Evolutionary conservation across 1,140 invertebrate species (phyloP).

Genomic region (Drosophila melanica): DNA sequence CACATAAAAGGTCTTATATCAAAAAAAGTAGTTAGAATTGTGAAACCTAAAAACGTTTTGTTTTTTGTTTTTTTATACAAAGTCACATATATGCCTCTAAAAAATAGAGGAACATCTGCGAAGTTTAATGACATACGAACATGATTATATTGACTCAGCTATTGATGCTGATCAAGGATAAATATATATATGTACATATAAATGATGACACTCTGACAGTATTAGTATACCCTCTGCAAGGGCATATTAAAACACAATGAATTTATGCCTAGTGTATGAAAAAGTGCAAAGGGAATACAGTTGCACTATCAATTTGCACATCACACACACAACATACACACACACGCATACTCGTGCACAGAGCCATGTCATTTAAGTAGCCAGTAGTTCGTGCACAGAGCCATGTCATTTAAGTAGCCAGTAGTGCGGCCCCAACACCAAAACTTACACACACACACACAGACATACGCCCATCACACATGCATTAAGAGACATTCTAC

Average conservation of each 20-base stretch:
- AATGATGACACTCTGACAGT: no score
- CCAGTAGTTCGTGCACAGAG: conserved; percentile 16
- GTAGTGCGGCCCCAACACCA: conserved; percentile 28
- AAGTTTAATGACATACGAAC: no score
- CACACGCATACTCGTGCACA: conserved; percentile 24
- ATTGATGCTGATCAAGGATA: no score
- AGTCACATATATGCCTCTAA: no score
- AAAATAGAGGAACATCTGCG: no score
- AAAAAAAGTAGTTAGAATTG: conserved; percentile 21
- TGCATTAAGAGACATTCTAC: conserved; percentile 62
- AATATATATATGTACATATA: neutral
- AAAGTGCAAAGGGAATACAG: conserved; percentile 37
- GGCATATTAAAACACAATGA: neutral
- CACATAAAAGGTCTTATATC: no score
- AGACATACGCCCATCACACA: conserved; percentile 2
- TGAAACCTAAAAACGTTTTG: neutral
- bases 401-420: conserved; percentile 72
- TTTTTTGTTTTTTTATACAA: no score
- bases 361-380: conserved; percentile 73
- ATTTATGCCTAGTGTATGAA: conserved; percentile 2
- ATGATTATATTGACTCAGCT: neutral
- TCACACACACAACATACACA: conserved; percentile 5
- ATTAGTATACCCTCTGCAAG: no score
- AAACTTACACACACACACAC: conserved; percentile 26
- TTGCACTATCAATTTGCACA: conserved; percentile 68